phyloP scores from a whole-genome alignment of 2,113 vertebrate genomes.

The Oncorhynchus kisutch region DNA sequence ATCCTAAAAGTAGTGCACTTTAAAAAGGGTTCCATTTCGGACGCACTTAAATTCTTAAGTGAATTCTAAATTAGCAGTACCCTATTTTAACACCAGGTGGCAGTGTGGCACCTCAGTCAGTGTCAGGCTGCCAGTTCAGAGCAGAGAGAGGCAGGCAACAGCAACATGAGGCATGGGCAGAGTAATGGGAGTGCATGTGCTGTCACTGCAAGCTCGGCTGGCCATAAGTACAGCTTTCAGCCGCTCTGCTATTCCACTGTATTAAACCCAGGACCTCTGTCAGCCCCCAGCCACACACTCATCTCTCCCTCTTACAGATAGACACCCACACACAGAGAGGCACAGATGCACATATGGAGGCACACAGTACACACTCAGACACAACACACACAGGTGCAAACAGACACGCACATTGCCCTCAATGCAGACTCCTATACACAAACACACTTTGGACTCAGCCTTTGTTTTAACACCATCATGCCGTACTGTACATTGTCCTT shows the following conservation, averaged over 20 bases:
- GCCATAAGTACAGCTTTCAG: conserved; percentile 79
- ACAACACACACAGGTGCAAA: not conserved
- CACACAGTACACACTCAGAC: conserved; percentile 28
- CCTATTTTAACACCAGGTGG: conserved; percentile 67
- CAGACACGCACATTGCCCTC: not conserved
- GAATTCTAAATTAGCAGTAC: conserved; percentile 50
- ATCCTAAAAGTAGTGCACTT: not conserved
- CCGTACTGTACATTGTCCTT: too few species aligned
- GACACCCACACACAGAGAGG: not conserved
- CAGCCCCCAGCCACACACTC: conserved; percentile 58
- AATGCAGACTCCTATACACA: not conserved
- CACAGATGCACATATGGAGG: not conserved
- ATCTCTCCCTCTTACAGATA: conserved; percentile 60
- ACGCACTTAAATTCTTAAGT: not conserved
- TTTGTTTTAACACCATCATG: not conserved
- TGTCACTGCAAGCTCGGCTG: conserved; percentile 77
- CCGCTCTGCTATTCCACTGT: conserved; percentile 74
- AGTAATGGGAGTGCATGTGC: conserved; percentile 79
- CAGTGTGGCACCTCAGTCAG: conserved; percentile 55
- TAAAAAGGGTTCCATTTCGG: too few species aligned
- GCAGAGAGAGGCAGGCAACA: conserved; percentile 13
- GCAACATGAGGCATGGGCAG: conserved; percentile 68
- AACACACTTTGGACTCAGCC: not conserved
- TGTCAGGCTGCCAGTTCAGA: conserved; percentile 59
- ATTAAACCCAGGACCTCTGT: conserved; percentile 79